Percentiles rank a stretch among this genome's conserved stretches.
phyloP scores from a whole-genome alignment of 2,113 vertebrate genomes.

The Thalassoma bifasciatum region DNA sequence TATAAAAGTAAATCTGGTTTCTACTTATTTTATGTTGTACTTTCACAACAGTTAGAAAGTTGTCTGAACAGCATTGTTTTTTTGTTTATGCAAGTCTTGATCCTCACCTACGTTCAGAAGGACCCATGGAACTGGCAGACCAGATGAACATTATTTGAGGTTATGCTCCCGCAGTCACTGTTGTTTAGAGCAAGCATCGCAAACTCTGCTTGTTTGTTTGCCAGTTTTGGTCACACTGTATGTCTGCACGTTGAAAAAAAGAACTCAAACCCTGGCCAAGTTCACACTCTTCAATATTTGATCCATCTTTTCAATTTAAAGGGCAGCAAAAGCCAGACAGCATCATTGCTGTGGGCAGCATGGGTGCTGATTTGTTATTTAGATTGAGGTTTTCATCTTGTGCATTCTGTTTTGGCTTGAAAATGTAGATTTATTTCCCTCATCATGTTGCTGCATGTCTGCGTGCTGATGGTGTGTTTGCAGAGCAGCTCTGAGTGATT shows the following conservation, averaged over 20 bases:
- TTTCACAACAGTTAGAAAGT: not conserved
- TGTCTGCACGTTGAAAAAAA: conserved; percentile 22
- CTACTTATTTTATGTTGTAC: not conserved
- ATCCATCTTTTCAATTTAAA: conserved; percentile 36
- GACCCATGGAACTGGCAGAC: conserved; percentile 1
- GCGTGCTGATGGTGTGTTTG: conserved; percentile 35
- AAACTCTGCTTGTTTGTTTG: conserved; percentile 33
- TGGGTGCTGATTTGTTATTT: conserved; percentile 42
- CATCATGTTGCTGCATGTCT: conserved; percentile 16
- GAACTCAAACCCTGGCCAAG: conserved; percentile 1
- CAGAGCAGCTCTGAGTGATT: conserved; percentile 63
- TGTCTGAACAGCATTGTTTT: not conserved
- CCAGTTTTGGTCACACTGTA: conserved; percentile 37
- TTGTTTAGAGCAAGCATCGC: conserved; percentile 22
- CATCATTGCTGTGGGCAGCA: conserved; percentile 20
- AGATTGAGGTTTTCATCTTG: conserved; percentile 38
- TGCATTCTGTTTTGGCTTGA: conserved; percentile 28
- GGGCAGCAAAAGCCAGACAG: conserved; percentile 34
- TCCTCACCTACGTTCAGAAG: not conserved
- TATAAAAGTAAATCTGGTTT: no score
- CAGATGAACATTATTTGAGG: conserved; percentile 18
- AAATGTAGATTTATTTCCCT: conserved; percentile 12
- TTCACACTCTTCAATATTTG: conserved; percentile 29
- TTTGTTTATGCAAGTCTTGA: not conserved
- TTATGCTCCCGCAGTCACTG: not conserved